phyloP scores from a whole-genome alignment of 2,113 vertebrate species.

The Cromileptes altivelis region DNA sequence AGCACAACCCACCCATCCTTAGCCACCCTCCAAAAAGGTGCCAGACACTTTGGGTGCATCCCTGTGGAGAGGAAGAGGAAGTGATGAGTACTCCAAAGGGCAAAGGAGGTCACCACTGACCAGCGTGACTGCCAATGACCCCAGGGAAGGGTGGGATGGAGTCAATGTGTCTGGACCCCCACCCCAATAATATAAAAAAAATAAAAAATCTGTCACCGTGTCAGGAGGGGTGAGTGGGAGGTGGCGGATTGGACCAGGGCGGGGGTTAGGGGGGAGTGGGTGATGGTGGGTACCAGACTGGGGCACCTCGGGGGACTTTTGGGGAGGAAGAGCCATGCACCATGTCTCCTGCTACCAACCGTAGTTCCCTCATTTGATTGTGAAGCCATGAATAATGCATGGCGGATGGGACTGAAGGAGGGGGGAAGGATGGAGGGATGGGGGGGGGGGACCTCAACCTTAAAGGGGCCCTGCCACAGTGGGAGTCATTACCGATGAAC shows the following conservation, averaged over 20 bases:
- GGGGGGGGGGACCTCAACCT: slow-evolving; percentile 81
- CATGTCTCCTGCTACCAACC: slow-evolving; percentile 92
- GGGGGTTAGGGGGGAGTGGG: slow-evolving; percentile 82
- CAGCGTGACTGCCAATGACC: slow-evolving; percentile 73
- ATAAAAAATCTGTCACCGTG: slow-evolving; percentile 62
- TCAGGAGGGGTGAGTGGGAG: slow-evolving; percentile 63
- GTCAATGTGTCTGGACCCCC: slow-evolving; percentile 72
- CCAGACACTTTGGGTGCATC: slow-evolving; percentile 65
- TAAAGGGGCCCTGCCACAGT: slow-evolving; percentile 88
- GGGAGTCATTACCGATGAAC: slow-evolving; percentile 89
- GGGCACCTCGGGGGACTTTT: slow-evolving; percentile 95
- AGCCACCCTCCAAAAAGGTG: slow-evolving; percentile 55
- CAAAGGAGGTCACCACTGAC: slow-evolving; percentile 76
- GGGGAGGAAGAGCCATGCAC: slow-evolving; percentile 96
- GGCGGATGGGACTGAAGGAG: slow-evolving; percentile 76
- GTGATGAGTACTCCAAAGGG: slow-evolving; percentile 70
- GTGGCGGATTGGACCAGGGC: slow-evolving; percentile 82
- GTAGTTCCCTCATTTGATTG: slow-evolving; percentile 97
- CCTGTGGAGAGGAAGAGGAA: slow-evolving; percentile 75
- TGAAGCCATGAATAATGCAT: slow-evolving; percentile 98
- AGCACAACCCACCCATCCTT: slow-evolving; percentile 31
- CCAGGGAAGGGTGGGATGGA: slow-evolving; percentile 70
- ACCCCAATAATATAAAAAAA: slow-evolving; percentile 42
- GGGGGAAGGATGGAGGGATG: slow-evolving; percentile 55
- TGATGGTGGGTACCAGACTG: slow-evolving; percentile 93